Conservation (phyloP, 1,140 invertebrate genomes). For the Drosophila pectinifera region DNA sequence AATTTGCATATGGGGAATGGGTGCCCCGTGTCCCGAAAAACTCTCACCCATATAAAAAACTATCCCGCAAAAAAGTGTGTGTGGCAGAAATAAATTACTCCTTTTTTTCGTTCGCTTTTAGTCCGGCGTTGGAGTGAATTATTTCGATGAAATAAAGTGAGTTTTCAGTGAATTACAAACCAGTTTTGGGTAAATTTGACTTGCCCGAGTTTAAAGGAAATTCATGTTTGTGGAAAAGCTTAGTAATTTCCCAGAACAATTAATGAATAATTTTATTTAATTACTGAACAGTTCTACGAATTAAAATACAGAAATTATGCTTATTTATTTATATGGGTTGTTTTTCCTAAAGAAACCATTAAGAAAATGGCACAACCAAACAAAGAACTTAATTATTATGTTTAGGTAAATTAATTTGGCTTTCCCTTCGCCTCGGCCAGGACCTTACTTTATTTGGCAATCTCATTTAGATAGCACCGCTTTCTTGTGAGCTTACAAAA, state of each 20-base stretch:
- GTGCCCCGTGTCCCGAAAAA: conserved; percentile 10
- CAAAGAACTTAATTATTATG: conserved; percentile 7
- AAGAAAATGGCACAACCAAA: neutral
- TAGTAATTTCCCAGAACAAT: neutral
- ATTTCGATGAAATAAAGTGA: conserved; percentile 20
- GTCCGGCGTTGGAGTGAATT: conserved; percentile 13
- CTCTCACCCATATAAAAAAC: conserved; percentile 9
- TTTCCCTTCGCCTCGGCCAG: neutral
- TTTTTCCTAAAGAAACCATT: neutral
- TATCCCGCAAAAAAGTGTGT: conserved; percentile 19
- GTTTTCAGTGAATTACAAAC: conserved; percentile 21
- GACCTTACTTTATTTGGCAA: conserved; percentile 25
- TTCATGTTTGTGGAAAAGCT: too few species aligned
- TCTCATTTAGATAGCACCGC: conserved; percentile 28
- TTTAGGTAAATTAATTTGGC: conserved; percentile 18
- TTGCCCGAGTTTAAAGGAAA: neutral
- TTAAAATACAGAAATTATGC: too few species aligned
- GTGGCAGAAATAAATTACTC: conserved; percentile 21
- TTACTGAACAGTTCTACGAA: neutral
- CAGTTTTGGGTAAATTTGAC: neutral
- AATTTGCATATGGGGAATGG: conserved; percentile 40
- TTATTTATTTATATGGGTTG: neutral
- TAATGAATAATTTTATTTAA: neutral
- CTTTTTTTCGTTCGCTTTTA: conserved; percentile 22
- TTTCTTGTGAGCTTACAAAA: conserved; percentile 1